Evolutionary conservation across 2,113 vertebrate species (phyloP).

Genomic region (Sigmodon hispidus): DNA sequence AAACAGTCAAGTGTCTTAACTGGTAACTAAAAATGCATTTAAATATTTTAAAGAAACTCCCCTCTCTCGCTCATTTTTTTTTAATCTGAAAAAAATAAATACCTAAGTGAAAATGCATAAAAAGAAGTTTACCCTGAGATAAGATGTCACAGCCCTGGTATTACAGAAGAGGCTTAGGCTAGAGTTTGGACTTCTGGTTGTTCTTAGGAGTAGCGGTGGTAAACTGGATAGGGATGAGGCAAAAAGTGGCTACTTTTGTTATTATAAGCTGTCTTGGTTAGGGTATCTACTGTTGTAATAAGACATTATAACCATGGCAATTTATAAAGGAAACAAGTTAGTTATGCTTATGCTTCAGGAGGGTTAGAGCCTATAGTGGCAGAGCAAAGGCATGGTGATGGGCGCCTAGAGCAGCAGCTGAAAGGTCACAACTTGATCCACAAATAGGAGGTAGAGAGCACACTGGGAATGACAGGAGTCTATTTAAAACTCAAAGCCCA

Average conservation of each 20-base stretch:
- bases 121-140: neutral
- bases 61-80: too few species aligned
- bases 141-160: neutral
- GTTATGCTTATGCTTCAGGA: neutral
- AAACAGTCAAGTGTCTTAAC: neutral
- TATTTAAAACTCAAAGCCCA: neutral
- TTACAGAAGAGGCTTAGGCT: neutral
- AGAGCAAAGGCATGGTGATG: neutral
- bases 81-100: neutral
- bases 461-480: neutral
- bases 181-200: neutral
- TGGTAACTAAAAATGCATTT: neutral
- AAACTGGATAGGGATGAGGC: neutral
- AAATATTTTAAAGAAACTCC: neutral
- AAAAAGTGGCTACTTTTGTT: neutral
- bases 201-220: neutral
- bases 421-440: neutral
- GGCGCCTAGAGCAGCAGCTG: neutral
- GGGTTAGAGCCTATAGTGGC: neutral
- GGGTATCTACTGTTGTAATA: neutral
- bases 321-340: neutral
- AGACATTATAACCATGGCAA: neutral
- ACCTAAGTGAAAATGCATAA: neutral
- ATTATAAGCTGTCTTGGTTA: neutral
- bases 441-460: neutral